These are phyloP conservation scores for Heliconius himera DNA, from an alignment of 1,140 invertebrate genomes.

Conservation along the genomic window DNA sequence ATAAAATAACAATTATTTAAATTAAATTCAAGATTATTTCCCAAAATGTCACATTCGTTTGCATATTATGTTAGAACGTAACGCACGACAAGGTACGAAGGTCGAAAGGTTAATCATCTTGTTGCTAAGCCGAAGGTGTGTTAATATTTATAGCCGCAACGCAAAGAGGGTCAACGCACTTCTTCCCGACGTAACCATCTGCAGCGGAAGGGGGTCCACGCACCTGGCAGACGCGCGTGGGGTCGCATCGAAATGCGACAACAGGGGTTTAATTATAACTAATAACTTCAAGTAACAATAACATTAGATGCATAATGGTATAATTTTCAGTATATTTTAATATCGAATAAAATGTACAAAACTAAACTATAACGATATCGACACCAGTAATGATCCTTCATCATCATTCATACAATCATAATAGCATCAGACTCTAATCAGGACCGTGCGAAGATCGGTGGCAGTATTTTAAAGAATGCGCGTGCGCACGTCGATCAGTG, in stretches of 20 bases:
- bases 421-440: not conserved
- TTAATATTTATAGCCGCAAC: conserved; percentile 38
- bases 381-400: no score
- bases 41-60: not conserved
- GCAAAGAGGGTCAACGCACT: conserved; percentile 48
- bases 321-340: not conserved
- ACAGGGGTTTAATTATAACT: conserved; percentile 40
- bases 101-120: conserved; percentile 33
- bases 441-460: not conserved
- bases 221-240: conserved; percentile 69
- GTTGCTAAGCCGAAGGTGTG: conserved; percentile 30
- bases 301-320: not conserved
- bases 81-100: not conserved
- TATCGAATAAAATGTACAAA: not conserved
- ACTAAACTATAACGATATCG: no score
- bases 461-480: conserved; percentile 50
- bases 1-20: not conserved
- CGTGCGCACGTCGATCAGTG: conserved; percentile 28
- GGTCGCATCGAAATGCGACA: conserved; percentile 55
- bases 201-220: conserved; percentile 60
- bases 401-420: not conserved
- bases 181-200: conserved; percentile 56
- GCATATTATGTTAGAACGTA: not conserved
- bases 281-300: not conserved
- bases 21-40: not conserved